Conservation (phyloP, 64 coral and sea anemone species). For the Actinia equina region DNA sequence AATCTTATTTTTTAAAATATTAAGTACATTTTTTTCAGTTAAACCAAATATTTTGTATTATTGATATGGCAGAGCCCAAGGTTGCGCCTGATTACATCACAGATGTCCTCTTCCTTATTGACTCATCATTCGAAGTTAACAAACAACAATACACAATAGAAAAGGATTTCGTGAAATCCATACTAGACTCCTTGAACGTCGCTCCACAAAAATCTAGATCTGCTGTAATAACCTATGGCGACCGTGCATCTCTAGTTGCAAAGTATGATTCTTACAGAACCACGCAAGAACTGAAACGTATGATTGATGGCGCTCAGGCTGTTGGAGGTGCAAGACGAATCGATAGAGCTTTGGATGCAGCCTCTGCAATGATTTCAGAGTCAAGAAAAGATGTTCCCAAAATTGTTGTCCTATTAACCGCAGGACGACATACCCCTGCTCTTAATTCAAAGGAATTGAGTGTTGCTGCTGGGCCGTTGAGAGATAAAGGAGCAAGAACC, state of each 20-base stretch:
- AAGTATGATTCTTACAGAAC: constrained; percentile 6
- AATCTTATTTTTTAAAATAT: too few relatives aligned
- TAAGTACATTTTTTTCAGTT: too few relatives aligned
- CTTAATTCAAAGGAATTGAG: not conserved
- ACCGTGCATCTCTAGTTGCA: not conserved
- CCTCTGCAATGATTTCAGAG: not conserved
- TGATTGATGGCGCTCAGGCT: not conserved
- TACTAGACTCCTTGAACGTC: constrained; percentile 39
- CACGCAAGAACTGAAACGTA: not conserved
- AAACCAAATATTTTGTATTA: not conserved
- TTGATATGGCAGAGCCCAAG: not conserved
- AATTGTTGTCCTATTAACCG: constrained; percentile 25
- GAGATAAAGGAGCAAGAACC: constrained; percentile 12
- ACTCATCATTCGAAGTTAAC: constrained; percentile 42
- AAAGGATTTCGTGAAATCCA: constrained; percentile 48
- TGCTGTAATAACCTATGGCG: constrained; percentile 38
- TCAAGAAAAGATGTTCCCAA: not conserved
- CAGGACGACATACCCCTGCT: not conserved
- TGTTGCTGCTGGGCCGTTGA: constrained; percentile 9
- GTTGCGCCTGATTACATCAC: constrained; percentile 26
- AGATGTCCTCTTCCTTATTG: constrained; percentile 61
- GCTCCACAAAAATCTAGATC: constrained; percentile 25
- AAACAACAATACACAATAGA: constrained; percentile 17
- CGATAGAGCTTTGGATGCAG: constrained; percentile 34
- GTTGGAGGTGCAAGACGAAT: constrained; percentile 32